These are phyloP conservation scores for Caenorhabditis latens DNA, from an alignment of 1,140 invertebrate species.

Conservation along the genomic window DNA sequence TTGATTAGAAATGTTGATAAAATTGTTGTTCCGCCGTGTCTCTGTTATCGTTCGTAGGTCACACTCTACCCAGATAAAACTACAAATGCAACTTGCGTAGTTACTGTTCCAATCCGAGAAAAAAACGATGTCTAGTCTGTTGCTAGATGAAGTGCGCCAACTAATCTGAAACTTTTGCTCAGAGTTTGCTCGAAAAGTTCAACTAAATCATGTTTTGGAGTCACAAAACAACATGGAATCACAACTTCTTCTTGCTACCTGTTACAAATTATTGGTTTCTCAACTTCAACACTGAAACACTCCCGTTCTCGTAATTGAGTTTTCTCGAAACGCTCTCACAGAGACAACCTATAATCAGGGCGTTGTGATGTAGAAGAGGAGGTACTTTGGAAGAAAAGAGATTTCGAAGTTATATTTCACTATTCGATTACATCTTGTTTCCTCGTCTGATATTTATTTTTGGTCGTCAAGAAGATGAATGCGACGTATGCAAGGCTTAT, in stretches of 20 bases:
- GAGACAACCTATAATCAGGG: not conserved
- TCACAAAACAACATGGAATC: too few relatives aligned
- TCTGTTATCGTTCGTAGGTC: not conserved
- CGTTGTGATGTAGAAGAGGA: not conserved
- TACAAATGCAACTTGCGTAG: not conserved
- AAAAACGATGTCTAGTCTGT: too few relatives aligned
- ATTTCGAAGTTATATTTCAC: not conserved
- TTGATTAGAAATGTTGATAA: not conserved
- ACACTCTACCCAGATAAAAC: not conserved
- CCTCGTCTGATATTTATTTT: not conserved
- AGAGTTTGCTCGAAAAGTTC: too few relatives aligned
- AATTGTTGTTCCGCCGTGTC: not conserved
- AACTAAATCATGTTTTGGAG: too few relatives aligned
- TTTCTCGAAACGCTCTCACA: slow-evolving; percentile 6
- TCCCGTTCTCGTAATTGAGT: not conserved
- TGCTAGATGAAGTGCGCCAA: too few relatives aligned
- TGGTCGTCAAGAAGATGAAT: not conserved
- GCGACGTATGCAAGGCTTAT: not conserved
- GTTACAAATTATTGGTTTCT: too few relatives aligned
- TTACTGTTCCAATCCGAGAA: not conserved
- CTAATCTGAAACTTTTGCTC: too few relatives aligned
- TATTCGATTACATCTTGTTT: not conserved
- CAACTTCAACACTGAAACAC: not conserved
- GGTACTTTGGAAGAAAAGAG: not conserved
- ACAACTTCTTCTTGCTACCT: too few relatives aligned